These are phyloP conservation scores for Dicycla oo DNA, from an alignment of 2,888 invertebrate species.

Conservation along the genomic window DNA sequence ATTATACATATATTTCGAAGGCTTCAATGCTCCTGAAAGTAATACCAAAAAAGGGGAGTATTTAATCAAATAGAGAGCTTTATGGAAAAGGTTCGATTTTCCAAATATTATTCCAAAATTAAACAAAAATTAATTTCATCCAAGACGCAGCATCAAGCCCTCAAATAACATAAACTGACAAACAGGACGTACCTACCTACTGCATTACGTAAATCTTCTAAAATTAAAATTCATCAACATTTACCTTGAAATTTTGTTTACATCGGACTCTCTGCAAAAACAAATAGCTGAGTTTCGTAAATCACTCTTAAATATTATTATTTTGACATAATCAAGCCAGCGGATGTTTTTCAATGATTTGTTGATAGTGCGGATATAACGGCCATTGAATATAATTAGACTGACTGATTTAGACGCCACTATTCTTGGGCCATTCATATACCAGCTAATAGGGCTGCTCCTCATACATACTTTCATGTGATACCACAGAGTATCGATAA, in stretches of 20 bases:
- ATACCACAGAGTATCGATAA: conserved; percentile 4
- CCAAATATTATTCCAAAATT: background rate
- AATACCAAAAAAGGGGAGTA: too few species aligned
- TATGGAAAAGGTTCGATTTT: conserved; percentile 1
- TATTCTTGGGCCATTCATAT: conserved; percentile 80
- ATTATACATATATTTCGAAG: too few species aligned
- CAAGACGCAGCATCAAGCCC: background rate
- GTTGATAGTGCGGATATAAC: conserved; percentile 68
- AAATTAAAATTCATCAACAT: conserved; percentile 36
- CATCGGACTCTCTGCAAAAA: conserved; percentile 61
- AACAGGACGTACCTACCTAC: conserved; percentile 47
- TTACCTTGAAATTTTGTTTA: conserved; percentile 59
- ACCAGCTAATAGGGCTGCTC: conserved; percentile 41
- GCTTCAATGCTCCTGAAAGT: too few species aligned
- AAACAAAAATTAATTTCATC: background rate
- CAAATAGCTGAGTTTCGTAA: conserved; percentile 62
- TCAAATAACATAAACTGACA: conserved; percentile 14
- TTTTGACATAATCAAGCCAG: conserved; percentile 59
- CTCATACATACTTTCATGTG: background rate
- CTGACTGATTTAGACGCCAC: conserved; percentile 72
- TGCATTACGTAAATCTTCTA: conserved; percentile 32
- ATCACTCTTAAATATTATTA: conserved; percentile 57
- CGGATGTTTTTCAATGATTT: conserved; percentile 62
- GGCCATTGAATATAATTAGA: conserved; percentile 75
- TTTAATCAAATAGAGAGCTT: background rate